A percentile compares a stretch with the other conserved stretches of the same genome.
Evolutionary conservation across 2,113 vertebrate species (phyloP).

Genomic region (Willisornis vidua): DNA sequence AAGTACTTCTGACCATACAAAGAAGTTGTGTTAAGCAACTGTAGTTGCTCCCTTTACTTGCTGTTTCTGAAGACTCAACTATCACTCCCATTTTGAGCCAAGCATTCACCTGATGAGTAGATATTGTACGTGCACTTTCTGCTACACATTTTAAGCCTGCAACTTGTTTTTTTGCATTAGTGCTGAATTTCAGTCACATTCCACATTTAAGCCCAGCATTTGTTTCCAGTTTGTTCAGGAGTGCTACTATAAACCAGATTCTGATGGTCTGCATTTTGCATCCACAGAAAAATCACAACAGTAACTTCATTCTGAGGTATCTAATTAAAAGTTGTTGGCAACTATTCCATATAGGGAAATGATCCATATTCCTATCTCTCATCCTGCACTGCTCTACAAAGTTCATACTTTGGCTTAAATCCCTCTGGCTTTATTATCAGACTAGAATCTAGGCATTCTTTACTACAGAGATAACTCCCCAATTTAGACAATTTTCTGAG

Average conservation of each 20-base stretch:
- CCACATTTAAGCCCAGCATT: neutral
- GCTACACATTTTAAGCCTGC: neutral
- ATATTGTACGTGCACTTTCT: neutral
- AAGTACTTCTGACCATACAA: neutral
- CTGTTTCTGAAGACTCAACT: neutral
- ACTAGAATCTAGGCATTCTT: slow-evolving; percentile 25
- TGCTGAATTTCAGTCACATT: neutral
- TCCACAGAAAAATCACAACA: neutral
- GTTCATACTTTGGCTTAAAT: slow-evolving; percentile 29
- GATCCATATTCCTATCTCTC: slow-evolving; percentile 7
- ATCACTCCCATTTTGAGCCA: neutral
- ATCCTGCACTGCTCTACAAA: neutral
- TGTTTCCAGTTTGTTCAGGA: neutral
- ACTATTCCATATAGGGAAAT: neutral
- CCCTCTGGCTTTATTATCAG: neutral
- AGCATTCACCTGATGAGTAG: neutral
- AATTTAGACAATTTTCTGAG: neutral
- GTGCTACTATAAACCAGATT: neutral
- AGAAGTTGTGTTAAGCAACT: neutral
- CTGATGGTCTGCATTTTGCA: neutral
- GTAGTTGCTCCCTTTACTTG: neutral
- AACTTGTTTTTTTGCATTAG: neutral
- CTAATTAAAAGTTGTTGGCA: neutral
- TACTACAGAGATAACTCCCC: neutral
- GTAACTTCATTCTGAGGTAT: neutral